Conservation (phyloP, 2,113 vertebrate genomes). For the Taxidea taxus region DNA sequence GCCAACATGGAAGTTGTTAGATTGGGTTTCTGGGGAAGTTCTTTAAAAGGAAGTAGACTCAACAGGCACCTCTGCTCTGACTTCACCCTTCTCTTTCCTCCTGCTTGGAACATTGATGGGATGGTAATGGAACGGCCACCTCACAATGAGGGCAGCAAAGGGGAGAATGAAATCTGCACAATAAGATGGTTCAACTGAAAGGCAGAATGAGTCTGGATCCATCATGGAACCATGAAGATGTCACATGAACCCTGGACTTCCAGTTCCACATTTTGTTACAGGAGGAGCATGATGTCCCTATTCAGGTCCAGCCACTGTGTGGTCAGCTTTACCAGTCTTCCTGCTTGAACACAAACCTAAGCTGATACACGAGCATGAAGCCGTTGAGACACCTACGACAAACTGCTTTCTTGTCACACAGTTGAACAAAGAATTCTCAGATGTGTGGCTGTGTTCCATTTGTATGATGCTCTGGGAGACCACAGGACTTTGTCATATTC, state of each 20-base stretch:
- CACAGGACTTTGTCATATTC: background rate
- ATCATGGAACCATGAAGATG: fast-evolving
- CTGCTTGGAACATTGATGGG: background rate
- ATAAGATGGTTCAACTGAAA: background rate
- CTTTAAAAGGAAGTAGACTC: background rate
- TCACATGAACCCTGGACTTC: background rate
- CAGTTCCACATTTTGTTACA: background rate
- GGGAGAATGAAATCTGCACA: background rate
- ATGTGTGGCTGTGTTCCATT: background rate
- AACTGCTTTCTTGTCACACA: background rate
- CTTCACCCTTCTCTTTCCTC: background rate
- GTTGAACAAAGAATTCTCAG: background rate
- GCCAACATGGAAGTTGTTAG: fast-evolving
- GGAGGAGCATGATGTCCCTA: background rate
- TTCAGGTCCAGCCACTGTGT: background rate
- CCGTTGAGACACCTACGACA: background rate
- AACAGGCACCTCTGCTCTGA: background rate
- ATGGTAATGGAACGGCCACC: no score
- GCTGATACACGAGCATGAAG: background rate
- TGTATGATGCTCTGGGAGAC: background rate
- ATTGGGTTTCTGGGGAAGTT: background rate
- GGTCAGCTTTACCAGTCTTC: background rate
- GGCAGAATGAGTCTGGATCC: background rate
- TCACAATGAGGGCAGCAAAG: no score
- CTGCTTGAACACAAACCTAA: background rate